Base-by-base conservation (phyloP, 2,113 vertebrate species). In the Sisor rabdophorus region DNA sequence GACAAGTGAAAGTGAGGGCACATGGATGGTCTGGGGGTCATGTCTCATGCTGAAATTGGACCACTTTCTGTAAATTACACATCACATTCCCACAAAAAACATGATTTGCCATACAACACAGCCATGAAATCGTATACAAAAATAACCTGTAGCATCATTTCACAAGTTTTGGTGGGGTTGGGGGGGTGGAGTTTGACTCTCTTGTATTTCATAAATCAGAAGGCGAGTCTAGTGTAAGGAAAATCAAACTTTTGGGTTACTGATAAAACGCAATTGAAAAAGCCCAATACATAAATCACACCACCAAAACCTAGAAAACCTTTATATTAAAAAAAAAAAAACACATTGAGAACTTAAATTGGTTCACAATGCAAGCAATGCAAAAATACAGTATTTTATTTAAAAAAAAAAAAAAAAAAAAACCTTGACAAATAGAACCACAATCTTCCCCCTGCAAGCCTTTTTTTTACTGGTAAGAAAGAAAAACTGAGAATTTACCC, bases 1-100 rank as follows among this genome's bases (percentile, higher is more conserved):
- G 95, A 95, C 93, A 95, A 95, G 93, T 93, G 93, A 93, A 96
- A 94, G 93, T 93, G 86, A 90, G 90, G 93, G 94, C 93, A 96
- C 93, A 93, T 94, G 86, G 86, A 87, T 86, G 70, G 85, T 77
- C 81, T 75, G 80, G 81, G 84, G 81, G 79, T 77, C 83, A 80
- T 80, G 81, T 56, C 87, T 87, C 87, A 89, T 87, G 87, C 89
- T 87, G 79, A 88, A 87, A 82, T 85, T 77, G 63, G 81, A 88
- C 82, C 78, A 84, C 81, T 84, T 89, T 90, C 89, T 89, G 87
- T 91, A 76, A 91, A 94, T 90, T 93, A 90, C 92, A 92, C 91
- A 91, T 90, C 90, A 93, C 91, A 92, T 91, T 90, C 92, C 90
- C 88, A 90, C 88, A 90, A 91, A 89, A 92, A 92, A 36, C 90